Evolutionary conservation across 1,140 invertebrate species (phyloP).

Genomic region (Pachyrhynchus sulphureomaculatus): DNA sequence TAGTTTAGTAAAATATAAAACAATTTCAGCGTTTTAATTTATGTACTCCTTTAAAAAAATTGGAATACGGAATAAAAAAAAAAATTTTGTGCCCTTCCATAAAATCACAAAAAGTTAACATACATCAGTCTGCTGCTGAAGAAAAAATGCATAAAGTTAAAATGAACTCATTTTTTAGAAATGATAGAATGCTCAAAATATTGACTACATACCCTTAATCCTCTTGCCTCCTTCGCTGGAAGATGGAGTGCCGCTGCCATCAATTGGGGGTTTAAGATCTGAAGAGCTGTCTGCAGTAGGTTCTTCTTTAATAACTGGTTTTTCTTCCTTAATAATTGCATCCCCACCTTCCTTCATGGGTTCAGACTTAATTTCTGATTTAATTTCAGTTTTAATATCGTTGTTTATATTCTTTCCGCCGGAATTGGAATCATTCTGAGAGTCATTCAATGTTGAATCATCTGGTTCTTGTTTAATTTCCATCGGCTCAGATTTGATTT

Average conservation of each 20-base stretch:
- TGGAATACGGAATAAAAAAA: no score
- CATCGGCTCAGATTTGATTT: constrained; percentile 62
- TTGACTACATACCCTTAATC: constrained; percentile 29
- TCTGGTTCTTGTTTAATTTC: constrained; percentile 56
- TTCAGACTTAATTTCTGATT: constrained; percentile 69
- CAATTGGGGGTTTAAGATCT: constrained; percentile 45
- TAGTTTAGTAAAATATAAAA: no score
- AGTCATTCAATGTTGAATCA: constrained; percentile 55
- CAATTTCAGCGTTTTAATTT: no score
- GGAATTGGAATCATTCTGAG: constrained; percentile 53
- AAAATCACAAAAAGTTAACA: no score
- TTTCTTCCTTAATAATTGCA: constrained; percentile 58
- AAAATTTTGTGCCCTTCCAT: no score
- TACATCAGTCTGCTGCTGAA: no score
- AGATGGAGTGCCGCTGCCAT: constrained; percentile 56
- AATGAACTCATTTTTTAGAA: no score
- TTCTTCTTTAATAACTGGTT: constrained; percentile 49
- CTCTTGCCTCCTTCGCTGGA: constrained; percentile 57
- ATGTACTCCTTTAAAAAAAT: no score
- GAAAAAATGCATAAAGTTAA: no score
- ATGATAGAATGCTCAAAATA: no score
- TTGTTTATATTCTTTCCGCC: constrained; percentile 68
- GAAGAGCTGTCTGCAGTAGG: constrained; percentile 41
- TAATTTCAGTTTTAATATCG: constrained; percentile 73
- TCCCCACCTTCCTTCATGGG: constrained; percentile 50